Evolutionary conservation across 1,140 invertebrate genomes (phyloP).

Genomic region (Drosophila aff.): DNA sequence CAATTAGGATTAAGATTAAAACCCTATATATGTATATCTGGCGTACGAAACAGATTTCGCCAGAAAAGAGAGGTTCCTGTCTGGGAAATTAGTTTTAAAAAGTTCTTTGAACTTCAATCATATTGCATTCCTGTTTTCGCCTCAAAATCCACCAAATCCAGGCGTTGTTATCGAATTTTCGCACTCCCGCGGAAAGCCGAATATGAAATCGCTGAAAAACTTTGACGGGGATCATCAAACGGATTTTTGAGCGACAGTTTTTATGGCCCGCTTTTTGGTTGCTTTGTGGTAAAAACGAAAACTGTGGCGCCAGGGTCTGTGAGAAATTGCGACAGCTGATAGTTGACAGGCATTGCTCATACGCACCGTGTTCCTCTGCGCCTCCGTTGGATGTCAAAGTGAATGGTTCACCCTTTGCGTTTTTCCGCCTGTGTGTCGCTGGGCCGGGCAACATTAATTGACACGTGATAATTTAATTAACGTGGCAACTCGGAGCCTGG

Average conservation of each 20-base stretch:
- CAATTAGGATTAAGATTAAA: not conserved
- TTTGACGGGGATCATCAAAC: slow-evolving; percentile 63
- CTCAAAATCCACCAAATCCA: slow-evolving; percentile 12
- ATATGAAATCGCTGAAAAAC: slow-evolving; percentile 17
- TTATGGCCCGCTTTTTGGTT: slow-evolving; percentile 34
- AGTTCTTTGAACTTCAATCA: not conserved
- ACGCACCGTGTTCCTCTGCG: slow-evolving; percentile 50
- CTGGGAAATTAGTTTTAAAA: not conserved
- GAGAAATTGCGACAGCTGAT: slow-evolving; percentile 62
- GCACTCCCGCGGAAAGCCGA: slow-evolving; percentile 2
- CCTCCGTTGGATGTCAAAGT: slow-evolving; percentile 47
- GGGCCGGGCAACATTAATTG: slow-evolving; percentile 69
- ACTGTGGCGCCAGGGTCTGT: not conserved
- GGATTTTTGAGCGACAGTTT: slow-evolving; percentile 65
- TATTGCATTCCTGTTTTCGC: not conserved
- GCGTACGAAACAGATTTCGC: too few relatives aligned
- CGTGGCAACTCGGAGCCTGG: slow-evolving; percentile 60
- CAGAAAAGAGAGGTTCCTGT: too few relatives aligned
- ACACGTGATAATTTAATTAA: slow-evolving; percentile 83
- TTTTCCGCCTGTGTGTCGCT: slow-evolving; percentile 50
- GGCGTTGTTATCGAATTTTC: slow-evolving; percentile 10
- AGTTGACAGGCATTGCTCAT: slow-evolving; percentile 66
- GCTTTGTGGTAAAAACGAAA: slow-evolving; percentile 21
- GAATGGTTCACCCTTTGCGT: slow-evolving; percentile 36
- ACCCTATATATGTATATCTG: too few relatives aligned